Conservation (phyloP, 2,797 vertebrate genomes). For the Fratercula arctica region DNA sequence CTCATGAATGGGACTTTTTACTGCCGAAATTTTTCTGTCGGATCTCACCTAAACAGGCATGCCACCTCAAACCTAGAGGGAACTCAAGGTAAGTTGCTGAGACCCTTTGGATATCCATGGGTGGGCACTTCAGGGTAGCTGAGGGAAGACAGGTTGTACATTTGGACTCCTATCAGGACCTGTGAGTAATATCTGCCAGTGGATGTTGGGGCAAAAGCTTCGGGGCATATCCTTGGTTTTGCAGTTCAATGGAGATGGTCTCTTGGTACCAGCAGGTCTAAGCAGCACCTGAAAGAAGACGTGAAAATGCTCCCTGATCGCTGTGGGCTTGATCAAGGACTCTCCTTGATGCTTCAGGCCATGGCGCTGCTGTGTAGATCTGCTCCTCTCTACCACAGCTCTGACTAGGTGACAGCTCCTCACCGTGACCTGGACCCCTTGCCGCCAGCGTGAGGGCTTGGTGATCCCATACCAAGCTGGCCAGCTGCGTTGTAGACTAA, state of each 20-base stretch:
- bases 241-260: background rate
- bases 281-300: background rate
- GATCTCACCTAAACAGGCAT: background rate
- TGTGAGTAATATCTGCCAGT: background rate
- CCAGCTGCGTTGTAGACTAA: accelerated
- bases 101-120: background rate
- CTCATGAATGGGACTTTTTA: background rate
- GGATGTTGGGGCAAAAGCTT: background rate
- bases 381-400: background rate
- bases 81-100: background rate
- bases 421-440: no score
- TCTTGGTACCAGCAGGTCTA: background rate
- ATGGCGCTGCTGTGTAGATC: background rate
- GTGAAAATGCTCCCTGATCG: background rate
- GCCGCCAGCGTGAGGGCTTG: accelerated
- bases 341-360: background rate
- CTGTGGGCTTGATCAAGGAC: background rate
- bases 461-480: background rate
- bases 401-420: background rate
- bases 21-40: background rate
- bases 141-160: background rate
- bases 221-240: background rate
- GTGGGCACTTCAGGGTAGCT: accelerated
- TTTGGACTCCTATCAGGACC: background rate
- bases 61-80: background rate